Evolutionary conservation across 2,113 vertebrate genomes (phyloP).

Genomic region (Hypocryptadius cinnamomeus): DNA sequence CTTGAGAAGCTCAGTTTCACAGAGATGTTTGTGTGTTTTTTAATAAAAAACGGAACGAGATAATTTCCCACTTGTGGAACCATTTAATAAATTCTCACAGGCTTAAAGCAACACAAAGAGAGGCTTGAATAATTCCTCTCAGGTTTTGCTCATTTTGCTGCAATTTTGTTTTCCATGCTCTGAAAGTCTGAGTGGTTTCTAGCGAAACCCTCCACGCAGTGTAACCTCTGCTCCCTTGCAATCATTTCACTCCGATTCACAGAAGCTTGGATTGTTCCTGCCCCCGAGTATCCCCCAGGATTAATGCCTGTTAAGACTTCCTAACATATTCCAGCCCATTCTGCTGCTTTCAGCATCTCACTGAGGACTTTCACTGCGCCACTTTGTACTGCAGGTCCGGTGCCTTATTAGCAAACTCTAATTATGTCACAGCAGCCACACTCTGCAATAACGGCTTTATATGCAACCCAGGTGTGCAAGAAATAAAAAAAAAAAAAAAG

Average conservation of each 20-base stretch:
- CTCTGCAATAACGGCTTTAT: background rate
- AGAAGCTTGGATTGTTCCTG: background rate
- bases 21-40: background rate
- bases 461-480: background rate
- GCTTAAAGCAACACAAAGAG: background rate
- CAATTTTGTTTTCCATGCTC: background rate
- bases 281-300: background rate
- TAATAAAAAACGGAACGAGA: background rate
- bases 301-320: background rate
- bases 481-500: background rate
- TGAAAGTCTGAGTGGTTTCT: background rate
- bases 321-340: background rate
- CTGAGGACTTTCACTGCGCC: background rate
- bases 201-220: accelerated
- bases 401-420: background rate
- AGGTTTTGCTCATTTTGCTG: background rate
- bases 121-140: background rate
- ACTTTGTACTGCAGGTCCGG: background rate
- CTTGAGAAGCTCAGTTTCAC: background rate
- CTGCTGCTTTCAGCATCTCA: background rate
- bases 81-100: background rate
- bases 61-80: background rate
- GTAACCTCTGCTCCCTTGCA: background rate
- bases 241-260: background rate
- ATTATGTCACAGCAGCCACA: background rate